phyloP scores from a whole-genome alignment of 1,140 invertebrate species.

The Drosophila micromelanica region DNA sequence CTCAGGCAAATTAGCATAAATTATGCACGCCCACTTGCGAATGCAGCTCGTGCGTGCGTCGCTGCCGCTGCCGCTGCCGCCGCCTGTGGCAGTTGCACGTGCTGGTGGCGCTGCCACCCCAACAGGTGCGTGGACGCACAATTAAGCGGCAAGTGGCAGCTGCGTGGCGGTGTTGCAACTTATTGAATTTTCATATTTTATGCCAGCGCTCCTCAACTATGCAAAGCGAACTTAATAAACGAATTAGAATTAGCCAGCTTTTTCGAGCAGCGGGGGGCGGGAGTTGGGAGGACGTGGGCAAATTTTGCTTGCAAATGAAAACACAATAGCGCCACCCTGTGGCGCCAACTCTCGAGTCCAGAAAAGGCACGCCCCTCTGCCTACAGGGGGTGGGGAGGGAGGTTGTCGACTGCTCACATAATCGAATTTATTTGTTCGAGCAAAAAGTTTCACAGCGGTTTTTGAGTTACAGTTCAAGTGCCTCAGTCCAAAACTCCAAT shows the following conservation, averaged over 20 bases:
- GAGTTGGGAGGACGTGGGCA: not conserved
- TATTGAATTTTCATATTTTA: slow-evolving; percentile 80
- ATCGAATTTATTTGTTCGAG: slow-evolving; percentile 78
- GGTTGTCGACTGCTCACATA: slow-evolving; percentile 49
- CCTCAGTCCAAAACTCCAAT: slow-evolving; percentile 11
- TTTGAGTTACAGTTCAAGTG: slow-evolving; percentile 41
- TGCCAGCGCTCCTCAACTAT: slow-evolving; percentile 58
- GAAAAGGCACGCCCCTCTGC: slow-evolving; percentile 27
- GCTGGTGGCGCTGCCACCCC: slow-evolving; percentile 26
- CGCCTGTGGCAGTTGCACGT: slow-evolving; percentile 48
- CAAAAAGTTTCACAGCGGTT: slow-evolving; percentile 73
- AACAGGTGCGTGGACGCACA: slow-evolving; percentile 71
- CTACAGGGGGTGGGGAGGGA: not conserved
- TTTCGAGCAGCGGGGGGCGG: slow-evolving; percentile 4
- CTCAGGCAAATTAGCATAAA: slow-evolving; percentile 78
- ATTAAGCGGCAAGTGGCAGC: slow-evolving; percentile 63
- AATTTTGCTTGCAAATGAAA: slow-evolving; percentile 9
- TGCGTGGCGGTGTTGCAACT: slow-evolving; percentile 24
- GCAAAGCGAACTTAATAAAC: slow-evolving; percentile 70
- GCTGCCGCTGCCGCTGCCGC: not conserved
- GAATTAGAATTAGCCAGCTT: slow-evolving; percentile 79
- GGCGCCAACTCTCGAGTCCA: slow-evolving; percentile 35
- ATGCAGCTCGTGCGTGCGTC: slow-evolving; percentile 72
- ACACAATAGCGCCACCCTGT: slow-evolving; percentile 49
- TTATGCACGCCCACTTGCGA: slow-evolving; percentile 81